phyloP scores from a whole-genome alignment of 2,797 vertebrate genomes.

The Cynodonichthys magdalenae region DNA sequence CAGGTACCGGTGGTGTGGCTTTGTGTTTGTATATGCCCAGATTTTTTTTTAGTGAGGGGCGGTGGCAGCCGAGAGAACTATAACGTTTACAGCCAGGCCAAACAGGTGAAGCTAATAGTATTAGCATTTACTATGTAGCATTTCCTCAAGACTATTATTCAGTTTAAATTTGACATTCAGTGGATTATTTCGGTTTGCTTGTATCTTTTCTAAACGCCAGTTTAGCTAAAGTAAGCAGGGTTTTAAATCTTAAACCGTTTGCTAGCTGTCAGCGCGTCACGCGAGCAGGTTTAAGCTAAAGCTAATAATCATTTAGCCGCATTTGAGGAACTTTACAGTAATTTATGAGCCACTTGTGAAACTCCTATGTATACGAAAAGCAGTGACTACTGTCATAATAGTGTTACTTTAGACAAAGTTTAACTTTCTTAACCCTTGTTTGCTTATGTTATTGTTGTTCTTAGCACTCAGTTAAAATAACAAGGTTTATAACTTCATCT shows the following conservation, averaged over 20 bases:
- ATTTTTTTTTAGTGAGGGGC: slow-evolving; percentile 62
- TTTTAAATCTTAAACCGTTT: background rate
- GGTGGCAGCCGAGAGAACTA: slow-evolving; percentile 71
- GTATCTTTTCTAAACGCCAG: background rate
- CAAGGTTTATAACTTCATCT: slow-evolving; percentile 5
- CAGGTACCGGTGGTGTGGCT: slow-evolving; percentile 68
- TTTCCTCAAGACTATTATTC: background rate
- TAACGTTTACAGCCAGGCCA: slow-evolving; percentile 60
- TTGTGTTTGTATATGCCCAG: background rate
- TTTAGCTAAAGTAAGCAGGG: background rate
- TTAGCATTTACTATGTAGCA: slow-evolving; percentile 26
- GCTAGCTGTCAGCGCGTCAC: slow-evolving; percentile 4
- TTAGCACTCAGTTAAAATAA: background rate
- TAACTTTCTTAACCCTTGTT: too few species aligned
- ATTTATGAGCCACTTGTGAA: background rate
- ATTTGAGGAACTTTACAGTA: background rate
- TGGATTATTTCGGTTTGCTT: rapidly evolving
- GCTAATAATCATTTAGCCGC: background rate
- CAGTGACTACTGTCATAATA: background rate
- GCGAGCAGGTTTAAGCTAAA: slow-evolving; percentile 47
- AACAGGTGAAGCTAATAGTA: slow-evolving; percentile 45
- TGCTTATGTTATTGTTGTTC: background rate
- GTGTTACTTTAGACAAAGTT: too few species aligned
- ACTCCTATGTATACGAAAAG: background rate
- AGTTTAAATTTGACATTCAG: background rate